A percentile compares a stretch with the other conserved stretches of the same genome.
Evolutionary conservation across 30 jellyfish, hydroid and myxozoan species (phyloP).

Genomic region (Hydractinia echinata): DNA sequence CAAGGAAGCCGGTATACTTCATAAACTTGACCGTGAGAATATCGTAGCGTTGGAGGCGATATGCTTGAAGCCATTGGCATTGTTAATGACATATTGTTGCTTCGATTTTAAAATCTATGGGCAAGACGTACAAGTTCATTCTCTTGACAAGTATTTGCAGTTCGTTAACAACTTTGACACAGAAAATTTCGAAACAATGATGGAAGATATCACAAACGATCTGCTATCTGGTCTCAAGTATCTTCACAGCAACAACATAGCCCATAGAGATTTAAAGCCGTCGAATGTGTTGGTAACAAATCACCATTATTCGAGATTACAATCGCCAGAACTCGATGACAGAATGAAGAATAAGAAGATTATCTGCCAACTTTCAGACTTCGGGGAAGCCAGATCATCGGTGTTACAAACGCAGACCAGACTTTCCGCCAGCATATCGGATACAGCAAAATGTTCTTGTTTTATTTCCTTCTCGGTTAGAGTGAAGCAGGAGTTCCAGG

Average conservation of each 20-base stretch:
- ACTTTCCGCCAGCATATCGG: neutral
- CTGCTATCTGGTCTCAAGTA: neutral
- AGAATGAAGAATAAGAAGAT: no score
- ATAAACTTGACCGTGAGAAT: slow-evolving; percentile 1
- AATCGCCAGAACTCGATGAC: no score
- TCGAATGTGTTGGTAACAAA: neutral
- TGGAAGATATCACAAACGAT: neutral
- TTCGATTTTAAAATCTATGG: neutral
- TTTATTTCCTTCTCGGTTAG: no score
- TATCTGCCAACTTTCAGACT: slow-evolving; percentile 2
- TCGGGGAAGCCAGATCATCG: slow-evolving; percentile 7
- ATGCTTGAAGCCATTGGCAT: neutral
- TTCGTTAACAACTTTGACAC: neutral
- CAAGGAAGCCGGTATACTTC: slow-evolving; percentile 1
- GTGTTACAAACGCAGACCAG: neutral
- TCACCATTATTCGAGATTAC: neutral
- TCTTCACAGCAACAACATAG: neutral
- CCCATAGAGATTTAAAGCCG: slow-evolving; percentile 10
- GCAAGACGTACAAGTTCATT: neutral
- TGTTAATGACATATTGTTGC: neutral
- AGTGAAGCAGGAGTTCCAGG: no score
- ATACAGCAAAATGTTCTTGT: neutral
- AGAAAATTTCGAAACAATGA: neutral
- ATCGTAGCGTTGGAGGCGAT: slow-evolving; percentile 1
- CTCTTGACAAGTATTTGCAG: neutral